These are phyloP conservation scores for Spatulosminthurus flaviceps DNA, from an alignment of 2,888 invertebrate species.

Conservation along the genomic window DNA sequence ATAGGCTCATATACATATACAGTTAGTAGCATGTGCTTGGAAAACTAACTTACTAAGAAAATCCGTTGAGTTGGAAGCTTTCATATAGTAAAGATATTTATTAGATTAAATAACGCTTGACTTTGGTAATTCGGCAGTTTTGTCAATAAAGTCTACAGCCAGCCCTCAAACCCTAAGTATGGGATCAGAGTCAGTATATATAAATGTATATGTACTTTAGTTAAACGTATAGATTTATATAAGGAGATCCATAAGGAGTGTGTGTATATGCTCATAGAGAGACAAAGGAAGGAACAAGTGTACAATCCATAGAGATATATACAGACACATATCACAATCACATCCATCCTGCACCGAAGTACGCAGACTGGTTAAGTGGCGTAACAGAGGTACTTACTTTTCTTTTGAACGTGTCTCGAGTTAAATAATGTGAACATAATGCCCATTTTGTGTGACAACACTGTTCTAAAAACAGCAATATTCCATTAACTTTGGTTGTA, in stretches of 20 bases:
- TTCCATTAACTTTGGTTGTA: constrained; percentile 50
- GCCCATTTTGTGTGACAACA: constrained; percentile 51
- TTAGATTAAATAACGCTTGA: constrained; percentile 13
- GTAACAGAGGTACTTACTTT: constrained; percentile 22
- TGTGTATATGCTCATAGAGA: constrained; percentile 10
- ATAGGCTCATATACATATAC: no score
- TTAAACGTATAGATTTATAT: no score
- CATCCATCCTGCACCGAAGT: not conserved
- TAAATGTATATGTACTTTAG: no score
- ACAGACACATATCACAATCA: not conserved
- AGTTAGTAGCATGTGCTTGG: not conserved
- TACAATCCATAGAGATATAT: no score
- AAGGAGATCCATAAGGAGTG: not conserved
- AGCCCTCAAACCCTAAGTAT: not conserved
- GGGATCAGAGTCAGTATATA: no score
- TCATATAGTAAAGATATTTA: not conserved
- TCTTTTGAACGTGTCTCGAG: constrained; percentile 28
- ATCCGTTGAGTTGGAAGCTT: not conserved
- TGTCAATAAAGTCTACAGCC: not conserved
- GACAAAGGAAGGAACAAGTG: no score
- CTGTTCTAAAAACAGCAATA: constrained; percentile 51
- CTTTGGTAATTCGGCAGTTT: constrained; percentile 8
- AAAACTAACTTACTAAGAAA: not conserved
- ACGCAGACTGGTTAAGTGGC: constrained; percentile 22
- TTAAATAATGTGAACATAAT: constrained; percentile 33